Base-by-base conservation (phyloP, 2,113 vertebrate genomes). In the Neogobius melanostomus region DNA sequence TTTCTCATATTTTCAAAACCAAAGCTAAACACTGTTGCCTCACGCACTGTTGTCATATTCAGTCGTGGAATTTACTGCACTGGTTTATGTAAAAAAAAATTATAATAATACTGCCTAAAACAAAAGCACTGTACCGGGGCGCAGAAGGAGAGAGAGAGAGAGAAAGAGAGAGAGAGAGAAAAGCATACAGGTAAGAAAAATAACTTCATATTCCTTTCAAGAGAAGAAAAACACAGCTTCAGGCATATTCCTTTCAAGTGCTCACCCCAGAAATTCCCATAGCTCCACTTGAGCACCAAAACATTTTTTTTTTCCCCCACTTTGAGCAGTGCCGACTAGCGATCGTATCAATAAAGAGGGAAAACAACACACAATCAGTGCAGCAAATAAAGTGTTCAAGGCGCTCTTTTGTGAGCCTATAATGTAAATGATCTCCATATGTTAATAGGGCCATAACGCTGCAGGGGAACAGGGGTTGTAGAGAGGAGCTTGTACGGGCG, bases 151-250 rank as follows among this genome's bases (percentile, higher is more conserved):
- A 76, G 63, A 61, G 52, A 75, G 66, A 57, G 65, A 66, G 76
- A 75, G 66, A 57, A 63, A 66, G 76, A 61, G 52, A 75, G 66
- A 57, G 65, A 64, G 76, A 82, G 85, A 42, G 79, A 56, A 12
- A 50, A 73, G 76, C 75, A 45, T 17, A 74, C 54, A 72, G 74
- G 72, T 72, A 70, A 54, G 7, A 64, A 59, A 50, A 56, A 67
- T 66, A 70, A 47, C 47, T 71, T 77, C 71, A 82, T 76, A 74
- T 79, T 79, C 74, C 75, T 83, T 81, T 84, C 60, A 85, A 54
- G 45, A 74, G 68, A 71, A 84, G 66, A 83, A 86, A 79, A 85
- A 72, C 73, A 80, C 50, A 45, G 81, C 85, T 89, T 66, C 66
- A 63, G 75, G 78, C 76, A 2, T 28, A 51, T 79, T 71, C 44